A percentile compares a stretch with the other conserved stretches of the same genome.
Evolutionary conservation across 2,797 vertebrate species (phyloP).

Genomic region (Hapalemur alaotrensis): DNA sequence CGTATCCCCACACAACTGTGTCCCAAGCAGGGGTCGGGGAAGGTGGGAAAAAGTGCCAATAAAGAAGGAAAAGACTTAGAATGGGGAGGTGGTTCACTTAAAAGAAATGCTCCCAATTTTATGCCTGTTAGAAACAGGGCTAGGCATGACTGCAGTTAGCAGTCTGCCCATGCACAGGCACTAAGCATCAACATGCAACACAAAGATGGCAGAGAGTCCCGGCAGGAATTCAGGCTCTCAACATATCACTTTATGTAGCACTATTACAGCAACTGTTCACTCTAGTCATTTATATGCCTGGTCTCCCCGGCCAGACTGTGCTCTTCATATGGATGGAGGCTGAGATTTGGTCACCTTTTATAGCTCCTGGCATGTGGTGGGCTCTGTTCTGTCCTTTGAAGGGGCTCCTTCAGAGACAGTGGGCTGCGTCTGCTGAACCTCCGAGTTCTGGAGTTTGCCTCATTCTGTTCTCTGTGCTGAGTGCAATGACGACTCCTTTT

Average conservation of each 20-base stretch:
- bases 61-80: background rate
- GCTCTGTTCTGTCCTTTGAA: background rate
- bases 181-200: background rate
- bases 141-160: background rate
- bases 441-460: background rate
- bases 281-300: background rate
- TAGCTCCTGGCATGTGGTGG: background rate
- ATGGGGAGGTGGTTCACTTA: background rate
- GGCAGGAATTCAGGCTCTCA: background rate
- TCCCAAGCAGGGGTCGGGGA: background rate
- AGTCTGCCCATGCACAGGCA: background rate
- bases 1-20: background rate
- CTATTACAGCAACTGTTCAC: background rate
- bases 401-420: background rate
- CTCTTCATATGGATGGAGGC: background rate
- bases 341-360: background rate
- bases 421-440: background rate
- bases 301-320: background rate
- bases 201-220: background rate
- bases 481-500: background rate
- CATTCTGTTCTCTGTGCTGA: background rate
- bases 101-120: background rate
- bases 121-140: background rate
- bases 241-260: rapidly evolving
- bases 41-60: background rate